phyloP scores from a whole-genome alignment of 2,113 vertebrate species.

The Rhombomys opimus region DNA sequence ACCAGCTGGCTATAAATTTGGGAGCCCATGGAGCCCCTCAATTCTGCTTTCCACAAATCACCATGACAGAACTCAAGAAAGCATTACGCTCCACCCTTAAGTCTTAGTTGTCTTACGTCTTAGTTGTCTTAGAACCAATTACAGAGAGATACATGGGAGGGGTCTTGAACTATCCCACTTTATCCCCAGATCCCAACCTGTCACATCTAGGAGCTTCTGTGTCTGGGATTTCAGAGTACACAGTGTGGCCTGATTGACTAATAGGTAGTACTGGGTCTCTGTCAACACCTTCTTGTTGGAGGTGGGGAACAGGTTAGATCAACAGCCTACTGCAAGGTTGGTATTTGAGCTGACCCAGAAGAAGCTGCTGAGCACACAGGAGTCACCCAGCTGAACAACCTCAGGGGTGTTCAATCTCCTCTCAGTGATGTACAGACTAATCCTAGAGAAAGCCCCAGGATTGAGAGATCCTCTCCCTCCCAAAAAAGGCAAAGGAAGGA shows the following conservation, averaged over 20 bases:
- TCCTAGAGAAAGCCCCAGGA: too few relatives aligned
- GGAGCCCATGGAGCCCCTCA: neutral
- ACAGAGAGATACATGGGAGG: accelerated
- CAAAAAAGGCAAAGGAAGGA: neutral
- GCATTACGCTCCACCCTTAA: neutral
- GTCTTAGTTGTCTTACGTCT: neutral
- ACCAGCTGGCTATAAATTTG: accelerated
- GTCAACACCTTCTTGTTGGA: accelerated
- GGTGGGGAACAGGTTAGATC: neutral
- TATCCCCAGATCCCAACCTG: too few relatives aligned
- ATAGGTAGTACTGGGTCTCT: accelerated
- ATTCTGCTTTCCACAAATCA: neutral
- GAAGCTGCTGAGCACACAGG: neutral
- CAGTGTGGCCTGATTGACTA: neutral
- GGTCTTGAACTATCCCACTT: neutral
- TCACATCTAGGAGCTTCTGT: neutral
- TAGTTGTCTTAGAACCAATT: neutral
- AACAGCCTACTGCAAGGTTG: neutral
- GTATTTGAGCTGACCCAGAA: neutral
- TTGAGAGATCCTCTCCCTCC: neutral
- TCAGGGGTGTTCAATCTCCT: neutral
- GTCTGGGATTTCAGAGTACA: neutral
- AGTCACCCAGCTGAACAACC: neutral
- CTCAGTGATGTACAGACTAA: neutral
- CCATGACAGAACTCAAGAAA: neutral